Conservation (phyloP, 1,140 invertebrate genomes). For the Ips typographus region DNA sequence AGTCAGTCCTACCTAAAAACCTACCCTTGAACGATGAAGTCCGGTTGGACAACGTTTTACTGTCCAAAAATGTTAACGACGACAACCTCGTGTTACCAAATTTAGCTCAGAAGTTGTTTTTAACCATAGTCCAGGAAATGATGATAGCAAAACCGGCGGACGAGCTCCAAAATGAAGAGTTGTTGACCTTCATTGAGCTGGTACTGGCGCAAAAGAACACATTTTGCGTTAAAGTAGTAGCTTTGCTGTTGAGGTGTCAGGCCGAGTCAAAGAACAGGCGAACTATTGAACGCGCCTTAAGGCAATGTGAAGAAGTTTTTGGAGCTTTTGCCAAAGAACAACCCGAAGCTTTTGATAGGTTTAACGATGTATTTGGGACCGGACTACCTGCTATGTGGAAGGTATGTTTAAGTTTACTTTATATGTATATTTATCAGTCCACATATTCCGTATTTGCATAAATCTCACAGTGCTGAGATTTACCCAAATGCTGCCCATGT, state of each 20-base stretch:
- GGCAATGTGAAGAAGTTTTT: slow-evolving; percentile 80
- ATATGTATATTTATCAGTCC: too few relatives aligned
- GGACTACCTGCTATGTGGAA: slow-evolving; percentile 73
- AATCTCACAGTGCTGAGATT: too few relatives aligned
- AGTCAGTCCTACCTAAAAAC: slow-evolving; percentile 62
- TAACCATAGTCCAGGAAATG: slow-evolving; percentile 69
- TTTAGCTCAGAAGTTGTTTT: slow-evolving; percentile 76
- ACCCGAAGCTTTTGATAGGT: slow-evolving; percentile 54
- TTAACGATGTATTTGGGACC: slow-evolving; percentile 63
- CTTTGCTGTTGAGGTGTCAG: slow-evolving; percentile 71
- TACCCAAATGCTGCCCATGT: too few relatives aligned
- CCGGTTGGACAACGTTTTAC: slow-evolving; percentile 75
- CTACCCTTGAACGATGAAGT: slow-evolving; percentile 81
- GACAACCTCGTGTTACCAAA: slow-evolving; percentile 61
- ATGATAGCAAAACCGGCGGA: slow-evolving; percentile 75
- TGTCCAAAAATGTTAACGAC: slow-evolving; percentile 58
- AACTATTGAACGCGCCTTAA: slow-evolving; percentile 77
- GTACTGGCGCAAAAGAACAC: slow-evolving; percentile 61
- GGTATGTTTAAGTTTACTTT: slow-evolving; percentile 54
- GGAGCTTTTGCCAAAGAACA: slow-evolving; percentile 57
- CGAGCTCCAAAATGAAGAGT: slow-evolving; percentile 75
- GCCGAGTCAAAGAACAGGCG: slow-evolving; percentile 75
- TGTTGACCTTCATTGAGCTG: slow-evolving; percentile 75
- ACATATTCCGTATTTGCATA: too few relatives aligned
- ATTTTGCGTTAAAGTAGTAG: slow-evolving; percentile 70